Base-by-base conservation (phyloP, 64 coral and sea anemone species). In the Pocillopora verrucosa region DNA sequence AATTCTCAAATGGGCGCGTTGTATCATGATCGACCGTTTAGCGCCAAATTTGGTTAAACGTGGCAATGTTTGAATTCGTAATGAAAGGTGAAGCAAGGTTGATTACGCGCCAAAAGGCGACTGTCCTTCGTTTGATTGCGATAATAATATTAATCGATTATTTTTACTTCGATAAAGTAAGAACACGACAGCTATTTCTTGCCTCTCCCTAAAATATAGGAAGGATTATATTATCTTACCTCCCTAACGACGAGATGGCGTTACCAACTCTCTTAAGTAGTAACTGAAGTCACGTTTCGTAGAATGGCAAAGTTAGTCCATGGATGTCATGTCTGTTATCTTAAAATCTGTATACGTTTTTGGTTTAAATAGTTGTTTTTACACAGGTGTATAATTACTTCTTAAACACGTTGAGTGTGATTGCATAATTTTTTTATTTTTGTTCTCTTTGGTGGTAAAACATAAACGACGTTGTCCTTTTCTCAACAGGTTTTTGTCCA, bases 401-500 rank as follows among this genome's bases (percentile, higher is more conserved):
- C 16, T 67, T 5, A 63, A 63, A 63, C 5, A 64, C 20, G 61
- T 64, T 16, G 20, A 13, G 20, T 64, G 2, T 64, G 61, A 30
- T 64, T 16, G 61, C 20, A 64, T 64, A 64, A 19, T 19, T 30
- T 26, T 26, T 30, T 6, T 7, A 59, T 13, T 81, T 81, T 64
- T 11, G 16, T 2, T 74, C 36, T 15, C 25, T 36, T 74, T 19
- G 24, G 15, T 15, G 1, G 11, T 87, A 30, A 34, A 38, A 73
- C 13, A n/a, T 20, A 34, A 12, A 67, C 56, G 51, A 24, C 16
- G 59, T 58, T 25, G 17, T n/a, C 82, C 20, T 90, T 17, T 74
- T 90, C 76, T 24, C 16, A 34, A 76, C 91, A 99, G 97, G 73
- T 99, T 99, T 89, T 73, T 99, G 10, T 92, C 97, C 20, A 99